phyloP scores from a whole-genome alignment of 2,113 vertebrate genomes.

The Chaetura pelagica region DNA sequence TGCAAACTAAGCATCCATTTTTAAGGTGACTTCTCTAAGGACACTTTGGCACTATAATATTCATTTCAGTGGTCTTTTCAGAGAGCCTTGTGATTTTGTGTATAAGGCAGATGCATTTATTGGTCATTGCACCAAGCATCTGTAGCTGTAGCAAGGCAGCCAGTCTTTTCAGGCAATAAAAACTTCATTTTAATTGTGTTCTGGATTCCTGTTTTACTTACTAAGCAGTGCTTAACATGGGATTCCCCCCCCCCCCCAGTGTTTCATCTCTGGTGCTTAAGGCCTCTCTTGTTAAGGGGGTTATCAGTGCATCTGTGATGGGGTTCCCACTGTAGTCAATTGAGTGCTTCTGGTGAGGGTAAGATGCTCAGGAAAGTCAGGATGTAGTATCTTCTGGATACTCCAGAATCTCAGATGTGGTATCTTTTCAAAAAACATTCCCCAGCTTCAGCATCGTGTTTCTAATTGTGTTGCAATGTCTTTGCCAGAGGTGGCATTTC shows the following conservation, averaged over 20 bases:
- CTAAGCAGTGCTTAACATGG: not conserved
- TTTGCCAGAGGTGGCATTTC: slow-evolving; percentile 13
- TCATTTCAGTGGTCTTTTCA: not conserved
- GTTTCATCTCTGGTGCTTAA: not conserved
- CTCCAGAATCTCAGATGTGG: not conserved
- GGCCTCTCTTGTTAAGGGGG: not conserved
- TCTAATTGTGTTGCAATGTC: not conserved
- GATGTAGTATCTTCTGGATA: not conserved
- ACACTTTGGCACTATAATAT: not conserved
- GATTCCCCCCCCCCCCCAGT: not conserved
- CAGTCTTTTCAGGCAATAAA: not conserved
- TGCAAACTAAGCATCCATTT: not conserved
- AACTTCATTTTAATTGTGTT: not conserved
- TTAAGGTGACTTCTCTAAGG: not conserved
- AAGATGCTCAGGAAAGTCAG: not conserved
- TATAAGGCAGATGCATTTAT: not conserved
- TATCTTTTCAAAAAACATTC: not conserved
- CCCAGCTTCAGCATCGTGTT: not conserved
- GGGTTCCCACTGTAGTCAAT: not conserved
- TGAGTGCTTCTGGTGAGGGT: not conserved
- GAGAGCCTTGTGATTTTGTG: not conserved
- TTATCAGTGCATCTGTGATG: not conserved
- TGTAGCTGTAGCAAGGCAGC: not conserved
- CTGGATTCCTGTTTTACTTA: not conserved
- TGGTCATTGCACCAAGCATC: not conserved